Percentiles rank a stretch among this genome's conserved stretches.
Evolutionary conservation across 1,140 invertebrate species (phyloP).

Genomic region (Doryteuthis pealeii): DNA sequence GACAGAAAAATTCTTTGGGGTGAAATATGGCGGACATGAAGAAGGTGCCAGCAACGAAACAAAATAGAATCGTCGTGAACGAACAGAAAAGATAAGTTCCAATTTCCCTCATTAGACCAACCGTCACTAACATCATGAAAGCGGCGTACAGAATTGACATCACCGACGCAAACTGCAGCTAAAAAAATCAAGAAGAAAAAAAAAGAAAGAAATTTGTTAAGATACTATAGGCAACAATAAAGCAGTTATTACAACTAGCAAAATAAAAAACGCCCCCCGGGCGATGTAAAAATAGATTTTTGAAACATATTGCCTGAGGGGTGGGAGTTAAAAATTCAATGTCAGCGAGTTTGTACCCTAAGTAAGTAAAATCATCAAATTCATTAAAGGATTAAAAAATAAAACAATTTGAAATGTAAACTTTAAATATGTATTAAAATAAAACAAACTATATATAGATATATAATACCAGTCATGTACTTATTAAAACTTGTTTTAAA

Average conservation of each 20-base stretch:
- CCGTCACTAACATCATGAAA: constrained; percentile 57
- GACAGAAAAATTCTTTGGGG: constrained; percentile 77
- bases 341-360: no score
- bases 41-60: constrained; percentile 58
- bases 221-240: constrained; percentile 64
- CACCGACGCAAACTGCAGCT: constrained; percentile 51
- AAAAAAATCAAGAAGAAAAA: constrained; percentile 21
- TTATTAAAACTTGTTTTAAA: no score
- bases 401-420: no score
- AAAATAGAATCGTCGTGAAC: constrained; percentile 51
- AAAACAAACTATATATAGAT: no score
- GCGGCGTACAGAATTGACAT: constrained; percentile 51
- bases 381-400: no score
- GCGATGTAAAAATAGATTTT: no score
- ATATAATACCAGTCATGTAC: no score
- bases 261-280: constrained; percentile 16
- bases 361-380: no score
- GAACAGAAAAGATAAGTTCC: constrained; percentile 48
- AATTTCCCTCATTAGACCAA: constrained; percentile 51
- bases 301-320: no score
- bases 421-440: no score
- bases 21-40: constrained; percentile 76
- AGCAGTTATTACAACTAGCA: constrained; percentile 20
- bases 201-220: constrained; percentile 80
- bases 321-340: no score